Conservation (phyloP, 2,888 invertebrate species). For the Cheiracanthium punctorium region DNA sequence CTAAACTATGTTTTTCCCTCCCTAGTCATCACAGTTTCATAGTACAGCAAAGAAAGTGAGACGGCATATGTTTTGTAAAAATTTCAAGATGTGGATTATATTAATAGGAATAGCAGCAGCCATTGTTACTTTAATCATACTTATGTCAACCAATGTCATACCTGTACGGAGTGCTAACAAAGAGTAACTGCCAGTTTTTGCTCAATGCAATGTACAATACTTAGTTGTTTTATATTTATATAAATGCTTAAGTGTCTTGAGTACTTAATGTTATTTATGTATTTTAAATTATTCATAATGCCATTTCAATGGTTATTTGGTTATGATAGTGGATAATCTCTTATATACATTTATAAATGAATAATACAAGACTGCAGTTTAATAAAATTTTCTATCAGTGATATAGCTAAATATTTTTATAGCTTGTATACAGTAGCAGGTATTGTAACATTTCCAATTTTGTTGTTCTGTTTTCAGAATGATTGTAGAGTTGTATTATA, state of each 20-base stretch:
- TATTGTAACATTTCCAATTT: no score
- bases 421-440: no score
- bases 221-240: not conserved
- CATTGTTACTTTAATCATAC: slow-evolving; percentile 57
- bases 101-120: slow-evolving; percentile 28
- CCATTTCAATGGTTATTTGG: no score
- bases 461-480: no score
- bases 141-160: slow-evolving; percentile 64
- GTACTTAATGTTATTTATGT: no score
- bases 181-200: not conserved
- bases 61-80: slow-evolving; percentile 67
- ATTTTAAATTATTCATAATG: no score
- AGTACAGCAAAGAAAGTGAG: slow-evolving; percentile 59
- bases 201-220: not conserved
- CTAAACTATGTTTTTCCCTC: slow-evolving; percentile 17
- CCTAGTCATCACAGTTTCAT: slow-evolving; percentile 57
- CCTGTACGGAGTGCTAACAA: slow-evolving; percentile 41
- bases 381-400: no score
- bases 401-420: no score
- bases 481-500: no score
- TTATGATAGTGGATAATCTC: no score
- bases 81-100: slow-evolving; percentile 68
- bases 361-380: no score
- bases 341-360: no score
- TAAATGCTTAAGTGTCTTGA: not conserved